phyloP scores from a whole-genome alignment of 1,140 invertebrate genomes.

The Chymomyza costata region DNA sequence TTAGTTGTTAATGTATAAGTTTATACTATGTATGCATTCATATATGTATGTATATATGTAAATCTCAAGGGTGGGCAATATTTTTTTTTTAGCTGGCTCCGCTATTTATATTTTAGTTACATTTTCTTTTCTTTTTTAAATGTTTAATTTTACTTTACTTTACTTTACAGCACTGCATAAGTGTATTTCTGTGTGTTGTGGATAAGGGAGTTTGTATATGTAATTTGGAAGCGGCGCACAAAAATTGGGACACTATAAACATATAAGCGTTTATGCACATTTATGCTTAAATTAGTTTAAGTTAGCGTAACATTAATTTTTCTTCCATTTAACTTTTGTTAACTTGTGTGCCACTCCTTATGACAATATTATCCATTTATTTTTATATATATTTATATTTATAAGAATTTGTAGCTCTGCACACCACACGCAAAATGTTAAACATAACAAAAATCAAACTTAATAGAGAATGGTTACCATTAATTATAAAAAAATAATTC shows the following conservation, averaged over 20 bases:
- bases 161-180: no score
- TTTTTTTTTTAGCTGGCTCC: no score
- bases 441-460: conserved; percentile 64
- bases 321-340: neutral
- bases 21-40: conserved; percentile 24
- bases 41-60: conserved; percentile 35
- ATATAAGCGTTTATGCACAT: conserved; percentile 27
- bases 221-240: neutral
- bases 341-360: conserved; percentile 1
- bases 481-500: no score
- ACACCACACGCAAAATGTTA: conserved; percentile 35
- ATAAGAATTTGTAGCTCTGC: no score
- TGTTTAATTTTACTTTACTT: conserved; percentile 26
- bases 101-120: conserved; percentile 12
- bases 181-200: neutral
- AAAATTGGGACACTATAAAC: no score
- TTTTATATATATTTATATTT: no score
- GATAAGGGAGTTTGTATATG: no score
- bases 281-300: conserved; percentile 3
- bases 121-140: conserved; percentile 9
- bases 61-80: conserved; percentile 58
- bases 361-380: no score
- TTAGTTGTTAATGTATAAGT: no score
- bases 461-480: no score
- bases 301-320: no score